Conservation (phyloP, 2,888 invertebrate species). For the Dastarcus helophoroides region DNA sequence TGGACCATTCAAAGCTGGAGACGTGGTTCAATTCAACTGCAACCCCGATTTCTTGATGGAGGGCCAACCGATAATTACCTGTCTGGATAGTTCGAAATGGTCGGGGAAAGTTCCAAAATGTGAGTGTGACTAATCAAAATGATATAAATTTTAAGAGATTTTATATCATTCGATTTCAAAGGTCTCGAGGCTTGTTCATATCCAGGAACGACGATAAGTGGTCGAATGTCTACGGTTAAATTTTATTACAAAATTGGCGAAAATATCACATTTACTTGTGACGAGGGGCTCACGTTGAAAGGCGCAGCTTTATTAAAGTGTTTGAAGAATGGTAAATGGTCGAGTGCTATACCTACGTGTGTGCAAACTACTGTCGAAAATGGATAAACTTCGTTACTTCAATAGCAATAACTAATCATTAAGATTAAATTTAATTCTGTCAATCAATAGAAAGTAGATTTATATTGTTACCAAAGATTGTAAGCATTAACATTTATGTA, state of each 20-base stretch:
- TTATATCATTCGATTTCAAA: slow-evolving; percentile 18
- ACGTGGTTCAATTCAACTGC: slow-evolving; percentile 79
- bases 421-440: neutral
- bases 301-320: slow-evolving; percentile 73
- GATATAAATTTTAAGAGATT: no score
- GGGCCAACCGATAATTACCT: slow-evolving; percentile 79
- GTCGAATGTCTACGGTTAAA: slow-evolving; percentile 75
- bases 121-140: no score
- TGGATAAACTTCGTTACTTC: neutral
- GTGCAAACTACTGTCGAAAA: slow-evolving; percentile 15
- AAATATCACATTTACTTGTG: slow-evolving; percentile 73
- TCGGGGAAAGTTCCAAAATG: slow-evolving; percentile 76
- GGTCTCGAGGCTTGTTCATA: slow-evolving; percentile 68
- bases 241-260: slow-evolving; percentile 82
- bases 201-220: slow-evolving; percentile 76
- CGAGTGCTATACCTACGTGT: slow-evolving; percentile 73
- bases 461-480: no score
- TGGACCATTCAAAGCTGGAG: slow-evolving; percentile 70
- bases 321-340: slow-evolving; percentile 75
- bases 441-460: neutral
- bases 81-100: slow-evolving; percentile 80
- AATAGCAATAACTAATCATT: no score
- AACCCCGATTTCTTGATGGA: slow-evolving; percentile 82
- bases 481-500: no score
- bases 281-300: slow-evolving; percentile 59